phyloP scores from a whole-genome alignment of 1,140 invertebrate species.

The Pomacea maculata region DNA sequence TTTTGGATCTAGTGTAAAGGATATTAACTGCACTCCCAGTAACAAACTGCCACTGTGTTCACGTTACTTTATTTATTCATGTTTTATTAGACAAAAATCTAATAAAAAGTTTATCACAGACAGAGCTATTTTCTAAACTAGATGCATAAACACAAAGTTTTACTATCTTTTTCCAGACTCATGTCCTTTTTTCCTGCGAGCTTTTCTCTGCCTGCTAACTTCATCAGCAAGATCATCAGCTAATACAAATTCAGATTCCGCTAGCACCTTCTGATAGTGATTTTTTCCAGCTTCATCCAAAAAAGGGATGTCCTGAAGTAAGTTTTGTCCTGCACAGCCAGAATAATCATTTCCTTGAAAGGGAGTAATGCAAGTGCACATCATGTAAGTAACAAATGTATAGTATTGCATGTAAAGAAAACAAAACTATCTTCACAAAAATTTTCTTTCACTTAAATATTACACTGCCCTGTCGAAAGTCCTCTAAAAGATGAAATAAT shows the following conservation, averaged over 20 bases:
- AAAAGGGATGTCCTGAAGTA: neutral
- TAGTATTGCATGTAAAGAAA: too few species aligned
- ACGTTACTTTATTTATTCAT: too few species aligned
- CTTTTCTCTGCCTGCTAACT: neutral
- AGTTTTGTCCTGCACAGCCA: neutral
- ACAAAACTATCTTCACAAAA: too few species aligned
- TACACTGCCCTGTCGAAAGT: too few species aligned
- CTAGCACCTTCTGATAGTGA: neutral
- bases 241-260: neutral
- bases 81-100: too few species aligned
- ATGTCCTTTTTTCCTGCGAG: neutral
- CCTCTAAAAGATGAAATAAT: too few species aligned
- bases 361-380: neutral
- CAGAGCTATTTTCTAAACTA: neutral
- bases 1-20: too few species aligned
- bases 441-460: too few species aligned
- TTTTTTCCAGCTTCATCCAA: neutral
- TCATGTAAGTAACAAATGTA: neutral
- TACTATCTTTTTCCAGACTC: neutral
- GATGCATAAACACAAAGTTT: neutral
- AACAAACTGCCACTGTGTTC: too few species aligned
- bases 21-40: too few species aligned
- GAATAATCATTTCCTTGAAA: neutral
- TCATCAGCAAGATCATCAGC: conserved; percentile 18
- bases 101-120: too few species aligned